These are phyloP conservation scores for Eristalis tenax DNA, from an alignment of 2,888 invertebrate genomes.

Conservation along the genomic window DNA sequence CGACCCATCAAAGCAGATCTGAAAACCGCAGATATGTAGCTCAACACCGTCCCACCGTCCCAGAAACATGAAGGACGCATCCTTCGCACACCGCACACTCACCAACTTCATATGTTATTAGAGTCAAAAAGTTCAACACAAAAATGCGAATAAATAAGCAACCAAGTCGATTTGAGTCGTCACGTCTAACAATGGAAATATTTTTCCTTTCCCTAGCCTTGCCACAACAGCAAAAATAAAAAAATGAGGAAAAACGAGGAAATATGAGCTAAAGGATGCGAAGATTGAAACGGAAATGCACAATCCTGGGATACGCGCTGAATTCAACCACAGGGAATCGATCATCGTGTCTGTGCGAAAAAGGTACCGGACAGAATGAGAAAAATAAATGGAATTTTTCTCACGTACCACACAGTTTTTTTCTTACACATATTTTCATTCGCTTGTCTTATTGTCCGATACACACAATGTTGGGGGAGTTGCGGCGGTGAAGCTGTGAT, in stretches of 20 bases:
- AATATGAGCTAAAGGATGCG: background rate
- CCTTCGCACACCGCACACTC: background rate
- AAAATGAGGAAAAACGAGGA: background rate
- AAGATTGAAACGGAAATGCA: constrained; percentile 29
- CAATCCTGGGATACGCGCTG: constrained; percentile 25
- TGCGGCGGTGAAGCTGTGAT: background rate
- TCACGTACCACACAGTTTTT: constrained; percentile 38
- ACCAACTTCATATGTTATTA: constrained; percentile 47
- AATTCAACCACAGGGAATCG: constrained; percentile 59
- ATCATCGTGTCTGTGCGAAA: constrained; percentile 49
- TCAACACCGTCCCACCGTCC: background rate
- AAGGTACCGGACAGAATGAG: constrained; percentile 1
- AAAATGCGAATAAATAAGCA: constrained; percentile 60
- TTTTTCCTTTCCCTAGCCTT: background rate
- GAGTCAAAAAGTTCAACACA: constrained; percentile 50
- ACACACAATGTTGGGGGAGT: constrained; percentile 30
- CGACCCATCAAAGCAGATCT: background rate
- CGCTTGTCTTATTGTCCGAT: background rate
- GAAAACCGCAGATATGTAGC: background rate
- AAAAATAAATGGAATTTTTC: constrained; percentile 50
- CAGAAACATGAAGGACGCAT: constrained; percentile 18
- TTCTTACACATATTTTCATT: background rate
- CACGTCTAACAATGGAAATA: constrained; percentile 59
- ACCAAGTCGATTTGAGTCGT: constrained; percentile 57
- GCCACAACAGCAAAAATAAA: background rate